Evolutionary conservation across 2,113 vertebrate genomes (phyloP).

Genomic region (Amblyopsis rosae): DNA sequence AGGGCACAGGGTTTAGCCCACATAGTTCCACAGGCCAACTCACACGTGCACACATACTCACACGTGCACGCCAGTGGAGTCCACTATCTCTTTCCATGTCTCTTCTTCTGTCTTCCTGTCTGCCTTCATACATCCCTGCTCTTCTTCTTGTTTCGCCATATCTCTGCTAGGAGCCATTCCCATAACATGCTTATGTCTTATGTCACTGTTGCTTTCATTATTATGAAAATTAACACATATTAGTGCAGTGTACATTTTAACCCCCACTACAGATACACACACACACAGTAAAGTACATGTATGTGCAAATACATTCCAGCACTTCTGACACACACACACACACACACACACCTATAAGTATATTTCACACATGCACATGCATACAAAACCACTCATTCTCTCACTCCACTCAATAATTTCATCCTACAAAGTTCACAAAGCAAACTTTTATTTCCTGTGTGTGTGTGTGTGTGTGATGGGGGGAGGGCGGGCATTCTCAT

Average conservation of each 20-base stretch:
- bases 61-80: neutral
- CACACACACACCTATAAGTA: neutral
- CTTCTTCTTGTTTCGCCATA: neutral
- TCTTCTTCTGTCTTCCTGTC: conserved; percentile 20
- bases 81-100: conserved; percentile 37
- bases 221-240: no score
- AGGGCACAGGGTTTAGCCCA: conserved; percentile 79
- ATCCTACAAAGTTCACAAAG: conserved; percentile 8
- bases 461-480: conserved; percentile 15
- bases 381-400: neutral
- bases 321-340: neutral
- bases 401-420: conserved; percentile 9
- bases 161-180: neutral
- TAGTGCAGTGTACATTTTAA: no score
- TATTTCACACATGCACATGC: neutral
- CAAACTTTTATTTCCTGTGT: conserved; percentile 20
- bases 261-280: neutral
- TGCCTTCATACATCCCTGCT: conserved; percentile 6
- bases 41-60: conserved; percentile 33
- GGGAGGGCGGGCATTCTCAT: conserved; percentile 25
- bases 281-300: conserved; percentile 7
- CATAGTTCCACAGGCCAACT: conserved; percentile 58
- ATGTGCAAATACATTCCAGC: neutral
- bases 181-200: no score
- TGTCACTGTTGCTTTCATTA: no score